Evolutionary conservation across 2,113 vertebrate genomes (phyloP), one percentile per base, ranked within the genome.

Genomic region (Hipposideros armiger): DNA sequence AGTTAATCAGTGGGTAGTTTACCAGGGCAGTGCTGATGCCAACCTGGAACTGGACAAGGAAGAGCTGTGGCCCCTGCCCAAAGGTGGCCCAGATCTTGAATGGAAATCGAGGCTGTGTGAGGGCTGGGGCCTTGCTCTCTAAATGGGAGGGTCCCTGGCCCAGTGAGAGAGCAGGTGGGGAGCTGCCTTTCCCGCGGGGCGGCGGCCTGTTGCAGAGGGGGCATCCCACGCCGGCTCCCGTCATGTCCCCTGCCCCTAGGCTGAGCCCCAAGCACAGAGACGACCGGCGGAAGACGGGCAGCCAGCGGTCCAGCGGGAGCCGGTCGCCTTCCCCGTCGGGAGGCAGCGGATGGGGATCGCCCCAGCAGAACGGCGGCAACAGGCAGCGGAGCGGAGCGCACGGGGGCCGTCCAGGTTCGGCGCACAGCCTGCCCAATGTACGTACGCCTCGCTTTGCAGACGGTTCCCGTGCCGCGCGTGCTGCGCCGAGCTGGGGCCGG

Each of bases 341-440:
- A 16, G 98, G 98, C 70, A 97, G 98, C 69, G 98, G 98, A 98
- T 99, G 99, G 67, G 98, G 99, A 73, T 98, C 99, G 3, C 98
- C 99, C 4, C 99, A 99, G 98, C 99, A 99, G 99, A 99, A 99
- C 90, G 99, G 99, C 91, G 91, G 97, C 91, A 73, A 93, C 95
- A 80, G 96, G 81, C 99, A 99, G 98, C 99, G 98, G 97, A 99
- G 99, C 97, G 98, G 98, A 96, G 98, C 99, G 98, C 98, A 98
- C 94, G 97, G 98, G 97, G 98, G 99, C 92, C 60, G 96, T 95
- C 97, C 98, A 5, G 98, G 95, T 94, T 97, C 98, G 32, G 98
- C 98, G 89, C 98, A 98, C 94, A 99, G 99, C 98, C 98, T 98
- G 96, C 98, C 98, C 98, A 99, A 99, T 99, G 99, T 99, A 99